Percentiles rank a stretch among this genome's conserved stretches.
phyloP scores from a whole-genome alignment of 2,888 invertebrate genomes.

The Dioctria linearis region DNA sequence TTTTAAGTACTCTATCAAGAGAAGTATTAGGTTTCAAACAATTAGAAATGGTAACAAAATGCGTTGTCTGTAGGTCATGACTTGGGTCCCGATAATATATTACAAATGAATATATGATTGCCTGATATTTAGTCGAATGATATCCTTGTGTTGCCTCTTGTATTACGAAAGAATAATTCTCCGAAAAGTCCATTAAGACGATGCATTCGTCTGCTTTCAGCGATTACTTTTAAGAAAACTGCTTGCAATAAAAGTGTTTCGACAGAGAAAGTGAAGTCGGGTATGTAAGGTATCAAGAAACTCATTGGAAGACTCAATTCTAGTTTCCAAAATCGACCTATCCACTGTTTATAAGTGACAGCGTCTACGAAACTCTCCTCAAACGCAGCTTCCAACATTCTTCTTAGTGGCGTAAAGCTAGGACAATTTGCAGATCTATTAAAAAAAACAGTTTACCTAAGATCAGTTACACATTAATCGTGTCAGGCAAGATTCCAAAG shows the following conservation, averaged over 20 bases:
- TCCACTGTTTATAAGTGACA: not conserved
- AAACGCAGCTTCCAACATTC: not conserved
- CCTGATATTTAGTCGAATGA: not conserved
- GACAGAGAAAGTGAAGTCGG: not conserved
- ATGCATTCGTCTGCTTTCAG: not conserved
- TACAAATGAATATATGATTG: not conserved
- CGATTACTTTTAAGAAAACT: not conserved
- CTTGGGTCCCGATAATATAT: not conserved
- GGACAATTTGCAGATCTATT: not conserved
- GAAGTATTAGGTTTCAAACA: not conserved
- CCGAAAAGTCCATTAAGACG: not conserved
- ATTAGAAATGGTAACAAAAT: not conserved
- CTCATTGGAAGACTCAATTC: not conserved
- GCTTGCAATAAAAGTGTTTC: not conserved
- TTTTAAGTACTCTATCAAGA: not conserved
- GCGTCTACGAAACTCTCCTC: not conserved
- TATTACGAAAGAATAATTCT: not conserved
- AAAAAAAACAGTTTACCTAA: not conserved
- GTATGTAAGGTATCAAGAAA: not conserved
- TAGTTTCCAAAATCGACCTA: not conserved
- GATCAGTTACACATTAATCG: not conserved
- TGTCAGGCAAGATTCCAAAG: not conserved
- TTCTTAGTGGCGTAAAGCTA: not conserved
- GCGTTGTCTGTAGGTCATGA: not conserved
- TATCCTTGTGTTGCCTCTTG: not conserved